Evolutionary conservation across 2,888 invertebrate species (phyloP), one percentile per base, ranked within the genome.

Genomic region (Abrostola tripartita): DNA sequence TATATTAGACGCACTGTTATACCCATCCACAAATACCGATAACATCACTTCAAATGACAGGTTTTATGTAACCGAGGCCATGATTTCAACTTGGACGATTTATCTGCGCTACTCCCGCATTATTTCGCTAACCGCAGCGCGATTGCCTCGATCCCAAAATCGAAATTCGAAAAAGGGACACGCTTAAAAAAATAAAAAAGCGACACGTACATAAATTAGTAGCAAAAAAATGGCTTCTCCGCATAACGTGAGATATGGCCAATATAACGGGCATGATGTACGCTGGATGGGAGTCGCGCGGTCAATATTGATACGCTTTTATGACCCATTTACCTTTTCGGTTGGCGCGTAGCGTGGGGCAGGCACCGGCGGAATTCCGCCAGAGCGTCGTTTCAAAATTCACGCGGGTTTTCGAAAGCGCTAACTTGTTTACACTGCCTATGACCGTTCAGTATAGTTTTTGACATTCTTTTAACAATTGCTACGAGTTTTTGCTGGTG

Each of bases 221-320:
- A 75, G 79, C 78, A 78, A 75, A 83, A 85, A 88, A 88, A 86
- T 85, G 82, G 83, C 80, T 85, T 80, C 85, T 85, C 87, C 81
- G 82, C 85, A 88, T 86, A 88, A 85, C 83, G 84, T 87, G 89
- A 90, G 89, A 90, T 90, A 91, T 87, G 88, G 85, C 82, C 86
- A 88, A 88, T 88, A 87, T 88, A 91, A 86, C 84, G 81, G 83
- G 83, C 84, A 86, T 89, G 89, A 90, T 90, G 90, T 85, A 90
- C 88, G 88, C 68, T 84, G 86, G 83, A 85, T 84, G 87, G 80
- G 85, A 88, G 87, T 85, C 84, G 87, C 85, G 86, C 89, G 90
- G 90, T 92, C 92, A 92, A 92, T 92, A 93, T 92, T 92, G 93
- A 93, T 92, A 92, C 88, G 88, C 85, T 83, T 92, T 92, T 93